Conservation (phyloP, 92 coral and sea anemone species). For the Epizoanthus scotinus region DNA sequence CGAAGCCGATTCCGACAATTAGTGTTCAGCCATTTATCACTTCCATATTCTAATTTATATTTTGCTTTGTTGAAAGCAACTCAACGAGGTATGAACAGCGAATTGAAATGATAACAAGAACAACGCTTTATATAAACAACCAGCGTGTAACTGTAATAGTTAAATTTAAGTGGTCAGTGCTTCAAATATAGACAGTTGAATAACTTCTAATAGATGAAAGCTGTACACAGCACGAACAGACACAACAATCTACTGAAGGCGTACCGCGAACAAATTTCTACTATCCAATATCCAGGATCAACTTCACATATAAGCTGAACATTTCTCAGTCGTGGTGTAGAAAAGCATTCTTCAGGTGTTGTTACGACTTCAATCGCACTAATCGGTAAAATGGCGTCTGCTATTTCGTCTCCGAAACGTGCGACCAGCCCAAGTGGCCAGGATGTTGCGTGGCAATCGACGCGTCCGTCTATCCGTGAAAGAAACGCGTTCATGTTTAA, state of each 20-base stretch:
- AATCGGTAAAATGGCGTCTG: constrained; percentile 17
- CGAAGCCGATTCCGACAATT: background rate
- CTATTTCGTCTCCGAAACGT: constrained; percentile 17
- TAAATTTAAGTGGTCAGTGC: constrained; percentile 1
- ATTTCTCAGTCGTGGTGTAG: background rate
- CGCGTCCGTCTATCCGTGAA: constrained; percentile 9
- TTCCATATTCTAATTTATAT: constrained; percentile 5
- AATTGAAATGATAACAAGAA: background rate
- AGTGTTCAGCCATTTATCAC: background rate
- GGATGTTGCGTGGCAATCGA: constrained; percentile 5
- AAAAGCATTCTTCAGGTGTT: background rate
- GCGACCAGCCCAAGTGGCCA: background rate
- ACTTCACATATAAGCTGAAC: too few relatives aligned
- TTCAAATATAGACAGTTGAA: background rate
- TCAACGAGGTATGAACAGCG: constrained; percentile 6
- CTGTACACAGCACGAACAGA: background rate
- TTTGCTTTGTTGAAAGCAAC: constrained; percentile 12
- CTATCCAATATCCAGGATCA: too few relatives aligned
- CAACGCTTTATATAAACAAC: constrained; percentile 9
- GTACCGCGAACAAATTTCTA: background rate
- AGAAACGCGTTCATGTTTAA: constrained; percentile 33
- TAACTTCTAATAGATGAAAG: background rate
- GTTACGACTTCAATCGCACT: background rate
- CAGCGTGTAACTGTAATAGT: background rate
- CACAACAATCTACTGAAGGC: background rate